phyloP scores from a whole-genome alignment of 2,888 invertebrate genomes.

The Apamea monoglypha region DNA sequence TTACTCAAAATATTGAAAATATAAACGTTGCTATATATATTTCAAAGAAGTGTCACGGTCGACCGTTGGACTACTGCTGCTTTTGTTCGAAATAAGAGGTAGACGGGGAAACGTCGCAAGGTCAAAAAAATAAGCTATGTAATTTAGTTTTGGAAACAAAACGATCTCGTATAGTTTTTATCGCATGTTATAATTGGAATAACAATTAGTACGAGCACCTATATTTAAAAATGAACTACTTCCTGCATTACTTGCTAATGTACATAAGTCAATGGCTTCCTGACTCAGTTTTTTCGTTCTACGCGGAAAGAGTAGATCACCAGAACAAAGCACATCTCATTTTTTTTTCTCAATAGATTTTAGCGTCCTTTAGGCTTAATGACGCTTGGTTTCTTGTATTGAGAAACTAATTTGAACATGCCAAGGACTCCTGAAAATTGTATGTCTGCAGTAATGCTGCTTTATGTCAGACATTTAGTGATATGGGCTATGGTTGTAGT shows the following conservation, averaged over 20 bases:
- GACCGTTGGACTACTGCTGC: neutral
- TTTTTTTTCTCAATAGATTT: neutral
- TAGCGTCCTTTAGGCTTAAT: neutral
- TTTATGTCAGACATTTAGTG: neutral
- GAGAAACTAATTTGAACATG: neutral
- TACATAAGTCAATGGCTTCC: slow-evolving; percentile 20
- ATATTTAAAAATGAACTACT: slow-evolving; percentile 4
- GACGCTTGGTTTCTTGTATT: neutral
- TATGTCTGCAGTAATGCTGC: neutral
- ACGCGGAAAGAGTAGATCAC: slow-evolving; percentile 5
- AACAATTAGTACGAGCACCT: slow-evolving; percentile 10
- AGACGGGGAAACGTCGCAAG: slow-evolving; percentile 12
- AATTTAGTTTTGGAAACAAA: slow-evolving; percentile 21
- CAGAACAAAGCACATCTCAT: neutral
- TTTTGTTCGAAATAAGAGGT: neutral
- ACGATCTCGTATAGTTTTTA: slow-evolving; percentile 17
- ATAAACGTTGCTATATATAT: neutral
- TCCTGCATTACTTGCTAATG: slow-evolving; percentile 15
- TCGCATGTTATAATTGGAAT: slow-evolving; percentile 22
- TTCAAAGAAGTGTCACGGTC: neutral
- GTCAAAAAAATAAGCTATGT: slow-evolving; percentile 5
- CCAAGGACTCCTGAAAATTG: neutral
- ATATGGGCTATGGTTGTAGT: neutral
- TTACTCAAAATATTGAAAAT: neutral
- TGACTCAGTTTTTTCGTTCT: slow-evolving; percentile 4